Evolutionary conservation across 2,113 vertebrate genomes (phyloP), one percentile per base, ranked within the genome.

Genomic region (Indri indri): DNA sequence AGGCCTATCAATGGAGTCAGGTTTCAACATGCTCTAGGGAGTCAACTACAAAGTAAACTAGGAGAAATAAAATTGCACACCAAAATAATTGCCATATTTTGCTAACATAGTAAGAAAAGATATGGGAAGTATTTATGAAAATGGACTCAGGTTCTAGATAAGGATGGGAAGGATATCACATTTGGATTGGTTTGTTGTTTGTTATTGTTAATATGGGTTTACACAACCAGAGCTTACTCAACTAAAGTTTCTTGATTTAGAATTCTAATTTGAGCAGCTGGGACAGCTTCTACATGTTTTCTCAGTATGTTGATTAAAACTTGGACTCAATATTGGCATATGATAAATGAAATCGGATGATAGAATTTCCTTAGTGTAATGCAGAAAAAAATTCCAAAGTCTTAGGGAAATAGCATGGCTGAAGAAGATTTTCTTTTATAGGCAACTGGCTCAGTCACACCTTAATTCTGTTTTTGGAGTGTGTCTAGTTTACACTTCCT

Each of bases 221-320:
- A 66, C 30, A 68, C 54, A 54, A 52, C 32, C 66, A 73, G 32
- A 86, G 34, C 13, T 20, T 87, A 32, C 14, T 17, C 70, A 63
- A 42, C 5, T 65, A 65, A 20, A 85, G n/a, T 57, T 83, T 87
- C 81, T 71, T 90, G 8, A 92, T 81, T 92, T 76, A 37, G 4
- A 79, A 9, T 47, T 91, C 25, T 84, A 83, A 12, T 68, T 66
- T 81, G 22, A 76, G 23, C 25, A 92, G 17, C 37, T 93, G 52
- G 1, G 20, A 93, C 8, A 59, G 12, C 20, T 91, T 52, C 23
- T 93, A 88, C 88, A 70, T 59, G 40, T 47, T 94, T 94, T 84
- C n/a, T 66, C 45, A 77, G 68, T 82, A 25, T n/a, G 20, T 54
- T 97, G 23, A 66, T 91, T 93, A 95, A 94, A 91, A 57, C 27